Evolutionary conservation across 2,113 vertebrate genomes (phyloP).

Genomic region (Chlamydotis undulata): DNA sequence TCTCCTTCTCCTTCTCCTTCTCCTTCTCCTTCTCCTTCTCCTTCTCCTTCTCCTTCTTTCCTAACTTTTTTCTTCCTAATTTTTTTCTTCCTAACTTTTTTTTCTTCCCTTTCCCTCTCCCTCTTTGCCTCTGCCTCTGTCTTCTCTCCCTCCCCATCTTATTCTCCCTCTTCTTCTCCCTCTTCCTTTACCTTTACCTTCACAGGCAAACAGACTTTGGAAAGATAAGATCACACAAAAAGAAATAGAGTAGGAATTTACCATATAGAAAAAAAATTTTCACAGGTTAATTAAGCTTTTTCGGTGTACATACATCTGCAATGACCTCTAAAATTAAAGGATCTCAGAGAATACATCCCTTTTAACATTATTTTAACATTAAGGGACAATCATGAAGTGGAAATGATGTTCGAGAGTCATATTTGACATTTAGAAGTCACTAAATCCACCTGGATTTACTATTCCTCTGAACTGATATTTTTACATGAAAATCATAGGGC

Average conservation of each 20-base stretch:
- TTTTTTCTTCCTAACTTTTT: no score
- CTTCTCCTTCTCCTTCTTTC: no score
- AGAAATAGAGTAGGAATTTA: neutral
- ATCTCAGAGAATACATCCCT: fast-evolving
- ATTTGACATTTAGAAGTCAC: neutral
- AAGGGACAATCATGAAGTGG: neutral
- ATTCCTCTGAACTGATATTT: neutral
- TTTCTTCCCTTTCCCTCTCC: neutral
- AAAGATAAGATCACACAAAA: neutral
- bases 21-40: no score
- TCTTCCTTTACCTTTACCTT: neutral
- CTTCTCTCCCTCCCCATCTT: neutral
- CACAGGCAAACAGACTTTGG: neutral
- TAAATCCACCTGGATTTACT: neutral
- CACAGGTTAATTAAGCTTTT: neutral
- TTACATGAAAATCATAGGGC: neutral
- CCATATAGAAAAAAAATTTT: neutral
- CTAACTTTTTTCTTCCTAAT: neutral
- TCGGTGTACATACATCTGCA: neutral
- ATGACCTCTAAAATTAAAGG: neutral
- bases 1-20: neutral
- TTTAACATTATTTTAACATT: neutral
- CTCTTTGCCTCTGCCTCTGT: neutral
- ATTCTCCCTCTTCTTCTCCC: neutral
- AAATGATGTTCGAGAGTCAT: neutral